phyloP scores from a whole-genome alignment of 2,888 invertebrate species.

The Hofmannophila pseudospretella region DNA sequence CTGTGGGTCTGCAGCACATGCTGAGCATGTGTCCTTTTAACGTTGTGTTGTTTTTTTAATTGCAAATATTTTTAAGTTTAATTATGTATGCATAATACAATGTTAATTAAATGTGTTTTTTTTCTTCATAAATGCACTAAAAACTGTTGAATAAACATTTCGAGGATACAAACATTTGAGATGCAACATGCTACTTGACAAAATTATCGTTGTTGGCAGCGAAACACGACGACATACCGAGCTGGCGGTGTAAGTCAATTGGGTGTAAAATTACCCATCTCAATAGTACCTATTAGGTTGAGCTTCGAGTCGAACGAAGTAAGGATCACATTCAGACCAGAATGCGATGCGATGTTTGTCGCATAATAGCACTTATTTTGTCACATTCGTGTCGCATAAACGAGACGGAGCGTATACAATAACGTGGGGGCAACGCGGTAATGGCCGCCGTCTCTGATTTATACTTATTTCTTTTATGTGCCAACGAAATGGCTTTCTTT shows the following conservation, averaged over 20 bases:
- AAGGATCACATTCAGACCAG: conserved; percentile 26
- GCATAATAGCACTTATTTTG: conserved; percentile 61
- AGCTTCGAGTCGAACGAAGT: conserved; percentile 14
- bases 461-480: conserved; percentile 72
- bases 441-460: conserved; percentile 69
- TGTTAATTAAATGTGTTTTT: too few species aligned
- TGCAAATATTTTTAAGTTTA: too few species aligned
- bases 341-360: conserved; percentile 45
- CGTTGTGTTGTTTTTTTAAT: too few species aligned
- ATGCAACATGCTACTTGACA: conserved; percentile 5
- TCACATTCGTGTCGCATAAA: conserved; percentile 62
- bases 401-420: conserved; percentile 63
- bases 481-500: conserved; percentile 62
- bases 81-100: too few species aligned
- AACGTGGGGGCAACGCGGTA: conserved; percentile 54
- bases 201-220: conserved; percentile 9
- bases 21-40: too few species aligned
- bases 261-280: conserved; percentile 33
- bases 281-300: conserved; percentile 21
- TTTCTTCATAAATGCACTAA: too few species aligned
- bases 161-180: too few species aligned
- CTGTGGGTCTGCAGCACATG: too few species aligned
- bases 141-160: too few species aligned
- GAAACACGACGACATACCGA: conserved; percentile 8
- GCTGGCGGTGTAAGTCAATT: conserved; percentile 20